A percentile compares a stretch with the other conserved stretches of the same genome.
These are phyloP conservation scores for Mythimna pallens DNA, from an alignment of 2,888 invertebrate genomes.

Conservation along the genomic window DNA sequence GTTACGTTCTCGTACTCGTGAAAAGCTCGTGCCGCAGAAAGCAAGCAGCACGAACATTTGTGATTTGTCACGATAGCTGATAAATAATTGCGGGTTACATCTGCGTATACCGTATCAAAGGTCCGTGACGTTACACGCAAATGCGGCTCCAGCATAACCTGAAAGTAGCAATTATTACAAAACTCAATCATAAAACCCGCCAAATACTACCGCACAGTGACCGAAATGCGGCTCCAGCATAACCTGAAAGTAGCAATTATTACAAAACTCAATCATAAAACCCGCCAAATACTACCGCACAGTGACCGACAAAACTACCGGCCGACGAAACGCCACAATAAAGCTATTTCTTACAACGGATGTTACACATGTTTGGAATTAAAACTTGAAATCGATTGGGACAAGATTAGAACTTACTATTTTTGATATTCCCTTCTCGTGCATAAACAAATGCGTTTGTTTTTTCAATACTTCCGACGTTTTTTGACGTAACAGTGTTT, in stretches of 20 bases:
- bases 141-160: too few relatives aligned
- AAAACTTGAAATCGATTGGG: background rate
- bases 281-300: background rate
- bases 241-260: background rate
- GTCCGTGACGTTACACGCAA: too few relatives aligned
- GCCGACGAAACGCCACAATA: background rate
- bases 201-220: background rate
- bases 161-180: background rate
- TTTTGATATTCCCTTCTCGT: constrained; percentile 89
- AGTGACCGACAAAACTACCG: background rate
- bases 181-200: background rate
- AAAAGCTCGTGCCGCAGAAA: too few relatives aligned
- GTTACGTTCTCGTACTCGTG: too few relatives aligned
- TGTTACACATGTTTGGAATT: background rate
- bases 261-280: background rate
- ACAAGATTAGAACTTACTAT: constrained; percentile 86
- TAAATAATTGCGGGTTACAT: too few relatives aligned
- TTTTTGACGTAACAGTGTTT: constrained; percentile 79
- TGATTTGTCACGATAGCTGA: too few relatives aligned
- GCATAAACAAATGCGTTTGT: constrained; percentile 89
- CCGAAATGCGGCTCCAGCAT: too few relatives aligned
- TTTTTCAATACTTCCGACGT: constrained; percentile 73
- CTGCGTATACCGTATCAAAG: too few relatives aligned
- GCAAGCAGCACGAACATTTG: too few relatives aligned
- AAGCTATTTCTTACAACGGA: background rate